Evolutionary conservation across 2,797 vertebrate species (phyloP).

Genomic region (Uromys caudimaculatus): DNA sequence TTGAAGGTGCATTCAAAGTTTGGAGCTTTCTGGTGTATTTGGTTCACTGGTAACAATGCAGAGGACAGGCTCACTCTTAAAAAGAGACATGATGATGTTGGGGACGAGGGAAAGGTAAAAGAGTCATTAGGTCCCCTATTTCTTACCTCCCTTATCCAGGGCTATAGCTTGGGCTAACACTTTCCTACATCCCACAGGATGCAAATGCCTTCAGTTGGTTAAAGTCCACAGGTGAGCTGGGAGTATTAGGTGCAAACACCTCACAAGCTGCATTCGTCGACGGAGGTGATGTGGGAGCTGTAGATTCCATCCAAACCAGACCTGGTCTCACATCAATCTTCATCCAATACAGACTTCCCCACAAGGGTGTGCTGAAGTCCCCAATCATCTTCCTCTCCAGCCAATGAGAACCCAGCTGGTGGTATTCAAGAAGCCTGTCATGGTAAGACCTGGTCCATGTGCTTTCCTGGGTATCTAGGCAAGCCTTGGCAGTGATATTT

Average conservation of each 20-base stretch:
- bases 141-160: not conserved
- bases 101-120: not conserved
- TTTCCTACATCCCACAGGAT: not conserved
- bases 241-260: not conserved
- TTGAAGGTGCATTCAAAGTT: not conserved
- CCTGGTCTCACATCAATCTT: not conserved
- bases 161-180: not conserved
- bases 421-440: not conserved
- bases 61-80: not conserved
- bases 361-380: not conserved
- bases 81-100: not conserved
- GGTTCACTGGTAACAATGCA: not conserved
- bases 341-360: not conserved
- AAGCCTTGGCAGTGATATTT: not conserved
- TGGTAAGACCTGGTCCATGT: not conserved
- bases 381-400: not conserved
- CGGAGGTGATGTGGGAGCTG: not conserved
- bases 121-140: not conserved
- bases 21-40: not conserved
- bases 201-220: not conserved
- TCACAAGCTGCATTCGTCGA: accelerated
- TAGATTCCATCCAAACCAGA: not conserved
- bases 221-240: not conserved
- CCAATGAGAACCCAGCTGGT: not conserved
- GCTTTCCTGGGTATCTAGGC: not conserved